Evolutionary conservation across 92 coral and sea anemone genomes (phyloP), one percentile per base, ranked within the genome.

Genomic region (Palythoa heliodiscus): DNA sequence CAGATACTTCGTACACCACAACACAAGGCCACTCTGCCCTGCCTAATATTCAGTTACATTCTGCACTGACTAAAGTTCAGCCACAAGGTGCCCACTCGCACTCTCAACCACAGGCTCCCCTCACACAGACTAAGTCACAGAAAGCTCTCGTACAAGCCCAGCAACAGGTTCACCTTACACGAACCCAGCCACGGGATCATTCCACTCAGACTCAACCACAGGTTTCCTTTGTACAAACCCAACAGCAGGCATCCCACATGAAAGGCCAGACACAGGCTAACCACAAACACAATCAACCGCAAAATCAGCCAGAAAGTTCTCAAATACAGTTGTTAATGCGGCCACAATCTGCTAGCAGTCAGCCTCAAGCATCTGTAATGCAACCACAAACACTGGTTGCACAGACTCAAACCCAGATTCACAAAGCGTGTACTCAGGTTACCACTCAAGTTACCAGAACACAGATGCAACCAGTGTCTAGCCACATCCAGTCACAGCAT

Each of bases 31-130:
- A 87, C 4, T n/a, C 78, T 16, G 82, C 79, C 9, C 92, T 83
- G 24, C 47, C 87, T 79, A 87, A 86, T 13, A 52, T 52, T 43
- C 82, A 71, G 14, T 17, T 83, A 40, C 73, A 74, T 54, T 35
- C 68, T 9, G 11, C 68, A 48, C 83, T 70, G 5, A 87, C 89
- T 40, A 93, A 87, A 0, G 88, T 86, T 4, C 91, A 77, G 71
- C 76, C 71, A 24, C 85, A 43, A 0, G 63, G 29, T 14, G 23
- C 48, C 2, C 40, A 54, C 29, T 15, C 20, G 52, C 53, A 35
- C 35, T 11, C 58, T 20, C 35, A 74, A 22, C 14, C 78, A 40
- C 78, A 73, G 35, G 55, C 23, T 73, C 55, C 77, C 37, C 20
- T 22, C 61, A 22, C 63, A 20, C 80, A 53, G 24, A 75, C 71